Evolutionary conservation across 2,888 invertebrate genomes (phyloP).

Genomic region (Hoplodrina ambigua): DNA sequence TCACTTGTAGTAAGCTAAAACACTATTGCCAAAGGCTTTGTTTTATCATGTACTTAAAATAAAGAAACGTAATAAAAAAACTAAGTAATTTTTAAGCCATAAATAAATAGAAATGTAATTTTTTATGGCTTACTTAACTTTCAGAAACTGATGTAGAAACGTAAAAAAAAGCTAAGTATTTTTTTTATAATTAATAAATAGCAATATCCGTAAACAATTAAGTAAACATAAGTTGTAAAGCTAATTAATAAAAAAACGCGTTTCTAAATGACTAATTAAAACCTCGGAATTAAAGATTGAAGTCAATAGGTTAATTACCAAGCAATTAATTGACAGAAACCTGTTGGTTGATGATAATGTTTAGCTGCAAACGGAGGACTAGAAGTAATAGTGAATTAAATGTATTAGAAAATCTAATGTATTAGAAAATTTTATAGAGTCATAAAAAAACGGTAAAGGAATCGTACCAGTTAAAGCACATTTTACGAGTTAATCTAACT

Average conservation of each 20-base stretch:
- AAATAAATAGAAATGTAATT: too few species aligned
- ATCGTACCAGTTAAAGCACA: background rate
- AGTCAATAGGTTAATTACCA: conserved; percentile 58
- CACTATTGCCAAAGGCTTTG: too few species aligned
- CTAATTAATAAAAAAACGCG: conserved; percentile 42
- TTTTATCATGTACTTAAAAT: too few species aligned
- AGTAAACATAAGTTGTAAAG: conserved; percentile 13
- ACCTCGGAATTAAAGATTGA: conserved; percentile 30
- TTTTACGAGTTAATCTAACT: conserved; percentile 9
- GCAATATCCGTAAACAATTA: conserved; percentile 1
- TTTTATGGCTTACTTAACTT: too few species aligned
- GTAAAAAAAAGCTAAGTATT: too few species aligned
- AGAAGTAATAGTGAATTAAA: conserved; percentile 15
- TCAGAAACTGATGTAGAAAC: too few species aligned
- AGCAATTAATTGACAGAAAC: conserved; percentile 41
- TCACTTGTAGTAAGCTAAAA: too few species aligned
- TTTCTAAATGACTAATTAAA: conserved; percentile 47
- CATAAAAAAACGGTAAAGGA: conserved; percentile 11
- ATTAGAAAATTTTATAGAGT: conserved; percentile 25
- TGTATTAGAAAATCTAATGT: conserved; percentile 28
- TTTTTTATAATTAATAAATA: background rate
- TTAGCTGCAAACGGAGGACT: conserved; percentile 5
- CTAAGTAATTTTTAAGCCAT: too few species aligned
- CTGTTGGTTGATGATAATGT: conserved; percentile 27
- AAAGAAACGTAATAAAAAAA: too few species aligned